phyloP scores from a whole-genome alignment of 2,113 vertebrate genomes.

The Periophthalmus modestus region DNA sequence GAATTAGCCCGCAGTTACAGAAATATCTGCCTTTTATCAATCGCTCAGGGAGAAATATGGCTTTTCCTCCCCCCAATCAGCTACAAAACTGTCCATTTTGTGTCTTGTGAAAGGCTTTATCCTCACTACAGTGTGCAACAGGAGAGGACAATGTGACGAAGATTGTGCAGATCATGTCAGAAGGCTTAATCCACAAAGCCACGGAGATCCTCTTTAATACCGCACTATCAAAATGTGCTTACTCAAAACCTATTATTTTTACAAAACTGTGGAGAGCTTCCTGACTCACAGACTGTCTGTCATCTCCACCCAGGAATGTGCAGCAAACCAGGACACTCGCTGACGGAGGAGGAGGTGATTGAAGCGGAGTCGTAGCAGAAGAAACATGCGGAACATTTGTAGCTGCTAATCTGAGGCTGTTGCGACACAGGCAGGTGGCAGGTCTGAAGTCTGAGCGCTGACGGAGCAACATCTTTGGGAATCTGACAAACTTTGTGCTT shows the following conservation, averaged over 20 bases:
- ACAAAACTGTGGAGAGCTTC: conserved; percentile 33
- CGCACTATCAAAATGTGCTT: conserved; percentile 47
- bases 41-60: conserved; percentile 65
- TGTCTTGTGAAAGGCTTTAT: conserved; percentile 40
- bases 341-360: conserved; percentile 40
- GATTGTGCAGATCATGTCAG: conserved; percentile 59
- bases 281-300: conserved; percentile 32
- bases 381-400: conserved; percentile 41
- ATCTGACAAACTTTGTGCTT: not conserved
- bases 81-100: conserved; percentile 38
- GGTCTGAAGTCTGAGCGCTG: conserved; percentile 44
- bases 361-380: conserved; percentile 28
- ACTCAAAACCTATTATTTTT: conserved; percentile 51
- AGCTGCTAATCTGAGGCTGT: conserved; percentile 46
- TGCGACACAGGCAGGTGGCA: conserved; percentile 47
- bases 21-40: conserved; percentile 73
- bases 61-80: conserved; percentile 35
- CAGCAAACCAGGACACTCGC: conserved; percentile 22
- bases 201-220: conserved; percentile 45
- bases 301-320: conserved; percentile 25
- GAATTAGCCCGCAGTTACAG: conserved; percentile 71
- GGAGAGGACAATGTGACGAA: conserved; percentile 50
- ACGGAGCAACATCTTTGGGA: conserved; percentile 5
- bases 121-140: conserved; percentile 50
- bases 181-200: conserved; percentile 60